Evolutionary conservation across 2,113 vertebrate genomes (phyloP).

Genomic region (Ramphastos sulfuratus): DNA sequence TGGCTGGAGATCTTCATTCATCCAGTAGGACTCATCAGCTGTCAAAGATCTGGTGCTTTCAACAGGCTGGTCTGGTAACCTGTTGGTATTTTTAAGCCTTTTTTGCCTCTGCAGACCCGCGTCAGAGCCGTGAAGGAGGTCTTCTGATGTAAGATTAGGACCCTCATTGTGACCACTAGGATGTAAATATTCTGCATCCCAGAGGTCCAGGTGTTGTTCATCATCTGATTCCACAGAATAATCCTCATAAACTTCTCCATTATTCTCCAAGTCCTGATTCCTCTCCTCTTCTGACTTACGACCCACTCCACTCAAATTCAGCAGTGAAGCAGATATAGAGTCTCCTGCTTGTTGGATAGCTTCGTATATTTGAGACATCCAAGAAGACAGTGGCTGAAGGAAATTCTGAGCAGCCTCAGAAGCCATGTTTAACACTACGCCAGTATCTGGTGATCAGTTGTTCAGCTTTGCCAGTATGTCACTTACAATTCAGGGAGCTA

Average conservation of each 20-base stretch:
- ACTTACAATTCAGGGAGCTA: conserved; percentile 69
- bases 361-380: conserved; percentile 82
- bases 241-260: conserved; percentile 34
- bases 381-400: conserved; percentile 78
- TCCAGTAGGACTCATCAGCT: conserved; percentile 30
- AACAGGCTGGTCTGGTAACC: neutral
- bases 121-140: neutral
- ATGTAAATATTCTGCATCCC: conserved; percentile 43
- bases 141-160: conserved; percentile 19
- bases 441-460: conserved; percentile 56
- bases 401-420: conserved; percentile 73
- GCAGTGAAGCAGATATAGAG: conserved; percentile 70
- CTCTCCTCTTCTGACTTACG: conserved; percentile 47
- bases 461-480: conserved; percentile 68
- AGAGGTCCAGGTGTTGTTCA: conserved; percentile 40
- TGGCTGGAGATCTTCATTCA: conserved; percentile 18
- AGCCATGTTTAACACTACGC: conserved; percentile 72
- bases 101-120: neutral
- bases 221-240: conserved; percentile 59
- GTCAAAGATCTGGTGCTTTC: conserved; percentile 11
- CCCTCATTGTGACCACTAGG: neutral
- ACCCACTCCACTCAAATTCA: conserved; percentile 66
- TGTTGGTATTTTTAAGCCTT: neutral
- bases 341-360: conserved; percentile 78
- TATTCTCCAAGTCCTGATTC: conserved; percentile 58